Percentiles rank a stretch among this genome's conserved stretches.
Conservation (phyloP, 2,113 vertebrate genomes). For the Nerophis lumbriciformis region DNA sequence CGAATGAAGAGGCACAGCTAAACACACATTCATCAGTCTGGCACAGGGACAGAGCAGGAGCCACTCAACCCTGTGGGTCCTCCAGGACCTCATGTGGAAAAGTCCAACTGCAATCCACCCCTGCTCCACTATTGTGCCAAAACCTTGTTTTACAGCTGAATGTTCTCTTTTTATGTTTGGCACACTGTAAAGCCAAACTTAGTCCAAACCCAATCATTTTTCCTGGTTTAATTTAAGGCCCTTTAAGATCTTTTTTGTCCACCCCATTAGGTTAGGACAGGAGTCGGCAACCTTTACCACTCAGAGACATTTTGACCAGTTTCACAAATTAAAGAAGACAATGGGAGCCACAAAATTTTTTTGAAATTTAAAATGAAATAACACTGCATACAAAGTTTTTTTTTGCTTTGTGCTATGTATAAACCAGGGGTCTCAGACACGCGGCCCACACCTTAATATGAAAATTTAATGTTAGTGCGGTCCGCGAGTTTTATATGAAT, state of each 20-base stretch:
- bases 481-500: no score
- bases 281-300: no score
- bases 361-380: no score
- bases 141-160: slow-evolving; percentile 54
- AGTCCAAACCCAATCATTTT: slow-evolving; percentile 34
- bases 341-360: no score
- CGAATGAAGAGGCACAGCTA: slow-evolving; percentile 25
- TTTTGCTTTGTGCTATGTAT: no score
- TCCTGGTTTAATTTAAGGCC: slow-evolving; percentile 8
- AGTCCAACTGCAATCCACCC: slow-evolving; percentile 44
- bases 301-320: no score
- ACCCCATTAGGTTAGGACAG: slow-evolving; percentile 15
- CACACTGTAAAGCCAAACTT: slow-evolving; percentile 38
- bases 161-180: slow-evolving; percentile 41
- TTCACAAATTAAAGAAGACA: no score
- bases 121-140: slow-evolving; percentile 42
- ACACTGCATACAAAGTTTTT: no score
- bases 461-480: no score
- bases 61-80: slow-evolving; percentile 65
- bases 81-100: slow-evolving; percentile 64
- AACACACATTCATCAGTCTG: slow-evolving; percentile 40
- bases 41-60: slow-evolving; percentile 45
- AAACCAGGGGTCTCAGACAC: no score
- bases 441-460: no score
- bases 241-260: slow-evolving; percentile 12